Conservation (phyloP, 2,113 vertebrate genomes). For the Sphyrna mokarran region DNA sequence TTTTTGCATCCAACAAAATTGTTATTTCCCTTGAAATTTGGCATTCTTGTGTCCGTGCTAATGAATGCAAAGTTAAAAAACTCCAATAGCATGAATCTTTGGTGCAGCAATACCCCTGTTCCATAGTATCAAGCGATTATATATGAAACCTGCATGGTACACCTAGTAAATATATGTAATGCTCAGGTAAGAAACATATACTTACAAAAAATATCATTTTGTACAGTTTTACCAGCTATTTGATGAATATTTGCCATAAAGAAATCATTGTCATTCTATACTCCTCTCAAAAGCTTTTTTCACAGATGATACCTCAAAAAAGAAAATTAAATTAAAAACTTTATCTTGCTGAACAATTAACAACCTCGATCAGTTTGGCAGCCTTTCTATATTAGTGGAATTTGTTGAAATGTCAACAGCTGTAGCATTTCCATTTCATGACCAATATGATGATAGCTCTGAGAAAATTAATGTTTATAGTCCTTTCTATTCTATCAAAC, state of each 20-base stretch:
- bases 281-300: not conserved
- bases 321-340: not conserved
- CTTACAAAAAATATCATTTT: not conserved
- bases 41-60: too few species aligned
- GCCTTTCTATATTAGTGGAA: not conserved
- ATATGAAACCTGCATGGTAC: not conserved
- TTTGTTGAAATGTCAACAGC: not conserved
- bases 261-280: not conserved
- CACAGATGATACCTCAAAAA: not conserved
- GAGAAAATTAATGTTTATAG: not conserved
- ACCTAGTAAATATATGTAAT: not conserved
- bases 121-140: too few species aligned
- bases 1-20: too few species aligned
- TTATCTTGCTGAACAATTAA: not conserved
- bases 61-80: too few species aligned
- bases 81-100: too few species aligned
- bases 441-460: not conserved
- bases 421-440: slow-evolving; percentile 10
- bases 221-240: not conserved
- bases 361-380: not conserved
- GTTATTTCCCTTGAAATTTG: too few species aligned
- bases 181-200: not conserved
- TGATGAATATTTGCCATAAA: not conserved
- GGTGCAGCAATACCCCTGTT: too few species aligned
- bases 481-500: not conserved